Evolutionary conservation across 2,113 vertebrate genomes (phyloP).

Genomic region (Carollia perspicillata): DNA sequence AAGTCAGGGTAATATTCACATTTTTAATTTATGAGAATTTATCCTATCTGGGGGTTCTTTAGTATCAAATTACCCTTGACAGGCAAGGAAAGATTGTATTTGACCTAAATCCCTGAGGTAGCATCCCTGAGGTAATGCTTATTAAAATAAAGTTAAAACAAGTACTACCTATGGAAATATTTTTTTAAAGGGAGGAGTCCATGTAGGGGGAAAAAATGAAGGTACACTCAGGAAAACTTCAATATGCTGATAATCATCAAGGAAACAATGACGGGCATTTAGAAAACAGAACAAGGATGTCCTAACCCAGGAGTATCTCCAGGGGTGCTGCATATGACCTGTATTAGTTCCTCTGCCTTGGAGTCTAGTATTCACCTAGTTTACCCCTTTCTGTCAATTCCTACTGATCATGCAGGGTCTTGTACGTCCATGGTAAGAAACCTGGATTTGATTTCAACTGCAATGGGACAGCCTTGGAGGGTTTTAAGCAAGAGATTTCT

Average conservation of each 20-base stretch:
- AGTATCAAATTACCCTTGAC: constrained; percentile 13
- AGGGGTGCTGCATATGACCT: neutral
- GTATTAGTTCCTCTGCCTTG: neutral
- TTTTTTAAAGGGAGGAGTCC: neutral
- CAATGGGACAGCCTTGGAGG: neutral
- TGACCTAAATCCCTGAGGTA: constrained; percentile 9
- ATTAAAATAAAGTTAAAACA: constrained; percentile 45
- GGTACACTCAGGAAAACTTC: neutral
- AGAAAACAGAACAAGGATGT: neutral
- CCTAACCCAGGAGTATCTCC: neutral
- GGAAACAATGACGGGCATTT: neutral
- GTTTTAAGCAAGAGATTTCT: constrained; percentile 1
- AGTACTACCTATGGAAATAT: neutral
- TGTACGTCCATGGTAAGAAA: neutral
- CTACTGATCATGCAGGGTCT: neutral
- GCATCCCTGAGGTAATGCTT: constrained; percentile 2
- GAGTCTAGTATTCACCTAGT: neutral
- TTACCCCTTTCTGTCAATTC: neutral
- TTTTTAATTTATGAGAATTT: constrained; percentile 18
- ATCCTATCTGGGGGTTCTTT: neutral
- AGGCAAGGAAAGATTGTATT: neutral
- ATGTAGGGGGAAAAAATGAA: neutral
- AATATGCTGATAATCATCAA: neutral
- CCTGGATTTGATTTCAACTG: neutral
- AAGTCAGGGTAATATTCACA: neutral